Evolutionary conservation across 2,113 vertebrate genomes (phyloP).

Genomic region (Trichechus manatus): DNA sequence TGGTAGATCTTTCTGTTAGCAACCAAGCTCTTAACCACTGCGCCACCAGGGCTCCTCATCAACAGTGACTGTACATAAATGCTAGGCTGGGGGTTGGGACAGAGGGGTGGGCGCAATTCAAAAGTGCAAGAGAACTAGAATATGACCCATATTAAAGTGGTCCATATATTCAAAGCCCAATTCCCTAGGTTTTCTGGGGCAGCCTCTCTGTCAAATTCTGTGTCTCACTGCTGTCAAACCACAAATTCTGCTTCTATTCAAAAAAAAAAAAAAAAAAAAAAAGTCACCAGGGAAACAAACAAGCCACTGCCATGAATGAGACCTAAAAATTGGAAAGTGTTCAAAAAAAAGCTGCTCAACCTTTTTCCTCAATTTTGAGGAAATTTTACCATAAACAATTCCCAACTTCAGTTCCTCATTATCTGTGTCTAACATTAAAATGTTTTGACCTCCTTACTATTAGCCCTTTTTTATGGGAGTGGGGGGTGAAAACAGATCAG

Average conservation of each 20-base stretch:
- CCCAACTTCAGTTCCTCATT: not conserved
- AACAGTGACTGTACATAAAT: not conserved
- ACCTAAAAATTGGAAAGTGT: not conserved
- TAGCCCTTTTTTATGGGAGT: not conserved
- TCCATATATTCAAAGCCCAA: not conserved
- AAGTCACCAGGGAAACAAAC: not conserved
- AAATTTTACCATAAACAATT: slow-evolving; percentile 14
- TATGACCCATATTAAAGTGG: not conserved
- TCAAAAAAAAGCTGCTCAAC: not conserved
- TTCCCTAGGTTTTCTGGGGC: not conserved
- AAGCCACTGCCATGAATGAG: not conserved
- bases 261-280: not conserved
- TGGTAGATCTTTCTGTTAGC: too few relatives aligned
- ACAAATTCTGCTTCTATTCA: not conserved
- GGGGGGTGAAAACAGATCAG: not conserved
- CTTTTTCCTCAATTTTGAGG: not conserved
- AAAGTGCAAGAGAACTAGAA: not conserved
- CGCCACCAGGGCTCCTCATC: too few relatives aligned
- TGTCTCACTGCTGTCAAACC: not conserved
- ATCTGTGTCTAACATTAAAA: not conserved
- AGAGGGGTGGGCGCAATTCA: too few relatives aligned
- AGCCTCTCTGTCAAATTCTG: not conserved
- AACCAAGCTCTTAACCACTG: too few relatives aligned
- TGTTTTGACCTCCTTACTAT: not conserved
- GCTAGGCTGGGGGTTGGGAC: not conserved